Evolutionary conservation across 2,113 vertebrate genomes (phyloP), one percentile per base, ranked within the genome.

Genomic region (Peromyscus maniculatus): DNA sequence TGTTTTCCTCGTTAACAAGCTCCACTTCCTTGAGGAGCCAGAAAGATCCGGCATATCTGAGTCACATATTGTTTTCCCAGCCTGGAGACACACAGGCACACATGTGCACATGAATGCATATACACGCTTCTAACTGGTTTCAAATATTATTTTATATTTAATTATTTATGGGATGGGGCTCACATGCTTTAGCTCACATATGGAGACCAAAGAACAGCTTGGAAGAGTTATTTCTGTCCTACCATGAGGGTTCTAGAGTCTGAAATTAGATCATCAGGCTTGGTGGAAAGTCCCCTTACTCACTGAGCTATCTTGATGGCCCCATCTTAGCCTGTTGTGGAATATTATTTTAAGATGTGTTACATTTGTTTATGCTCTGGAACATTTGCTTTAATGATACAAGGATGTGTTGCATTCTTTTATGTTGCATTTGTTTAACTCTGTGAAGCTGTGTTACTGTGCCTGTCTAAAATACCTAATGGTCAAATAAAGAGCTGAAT

Each of bases 1-100:
- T 66, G 24, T 75, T 72, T 69, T 93, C 86, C 55, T 96, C 64
- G 79, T 87, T 43, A 87, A 10, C 59, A 43, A 24, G 21, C 72
- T 83, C n/a, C 43, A 57, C 77, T 95, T 95, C 66, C 71, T 91
- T 96, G 66, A 93, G 46, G 91, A 92, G 46, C 64, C 52, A 78
- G 49, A 79, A 84, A 67, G 94, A 72, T 46, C 39, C 72, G 69
- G 57, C 46, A 16, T 55, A 26, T 36, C 31, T 31, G 74, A 21
- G 3, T 78, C 87, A 79, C 11, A 28, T 6, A 55, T 66, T 52
- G 5, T 77, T 86, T 89, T 96, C 79, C 93, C 79, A 94, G 83
- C 75, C 79, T 84, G 5, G 55, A 92, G 57, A 87, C 7, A 33
- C 31, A 86, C 67, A 87, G 59, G 28, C 82, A 95, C 36, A 62